Base-by-base conservation (phyloP, 2,888 invertebrate genomes). In the Rhabditoides inermis region DNA sequence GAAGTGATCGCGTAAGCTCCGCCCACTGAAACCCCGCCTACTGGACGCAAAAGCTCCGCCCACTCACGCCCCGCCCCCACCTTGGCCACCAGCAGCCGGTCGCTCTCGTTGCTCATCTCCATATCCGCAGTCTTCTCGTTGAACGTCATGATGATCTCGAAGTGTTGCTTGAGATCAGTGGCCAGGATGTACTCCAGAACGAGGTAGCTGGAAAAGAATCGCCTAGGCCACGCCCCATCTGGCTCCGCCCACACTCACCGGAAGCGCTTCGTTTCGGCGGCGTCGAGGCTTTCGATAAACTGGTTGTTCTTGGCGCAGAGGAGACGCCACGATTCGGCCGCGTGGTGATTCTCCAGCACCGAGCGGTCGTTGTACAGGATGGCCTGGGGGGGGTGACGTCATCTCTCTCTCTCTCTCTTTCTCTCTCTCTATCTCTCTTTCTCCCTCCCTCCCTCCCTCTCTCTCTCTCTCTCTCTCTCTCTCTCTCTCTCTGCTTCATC, bases 291-390 rank as follows among this genome's bases (percentile, higher is more conserved):
- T 30, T 78, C 77, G 53, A 83, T 77, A 71, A 82, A 83, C 72
- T 81, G 79, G 69, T 78, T 81, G 52, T 79, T 77, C 0, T 80
- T 76, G 51, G 77, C 73, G 27, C 78, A 78, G 39, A 83, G 76
- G 30, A 83, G 76, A 40, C 77, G 76, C 83, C 83, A 83, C 6
- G 82, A 82, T 23, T 82, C 77, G 1, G 83, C 83, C 1, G 82
- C 82, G 66, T 83, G 83, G 69, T 83, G 82, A 69, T 82, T 83
- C 72, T 83, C 83, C 63, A 83, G 72, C 35, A 83, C 83, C 18
- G 82, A 82, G 36, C 83, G 77, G 68, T 83, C 83, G 72, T 83
- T 83, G 77, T 83, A 83, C 58, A 83, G 72, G 45, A 83, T 79
- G 35, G 83, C 83, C 82, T 82, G 70, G 22, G 63, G 46, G n/a